phyloP scores from a whole-genome alignment of 2,888 invertebrate species.

The Polyommatus icarus region DNA sequence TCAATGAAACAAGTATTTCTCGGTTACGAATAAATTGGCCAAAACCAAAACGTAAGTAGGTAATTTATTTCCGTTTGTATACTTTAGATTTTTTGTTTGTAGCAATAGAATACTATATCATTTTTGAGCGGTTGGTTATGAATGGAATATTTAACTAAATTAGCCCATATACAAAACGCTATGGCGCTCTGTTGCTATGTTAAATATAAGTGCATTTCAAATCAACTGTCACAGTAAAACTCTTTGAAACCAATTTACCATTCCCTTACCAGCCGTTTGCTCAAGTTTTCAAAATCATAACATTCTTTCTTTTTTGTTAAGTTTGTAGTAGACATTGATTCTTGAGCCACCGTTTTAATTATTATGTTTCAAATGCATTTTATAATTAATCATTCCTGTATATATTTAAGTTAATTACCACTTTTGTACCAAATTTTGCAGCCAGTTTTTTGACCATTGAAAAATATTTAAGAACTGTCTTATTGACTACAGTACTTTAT shows the following conservation, averaged over 20 bases:
- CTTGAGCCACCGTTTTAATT: background rate
- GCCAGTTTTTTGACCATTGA: constrained; percentile 59
- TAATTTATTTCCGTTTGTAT: background rate
- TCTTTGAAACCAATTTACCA: background rate
- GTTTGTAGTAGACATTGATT: background rate
- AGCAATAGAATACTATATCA: background rate
- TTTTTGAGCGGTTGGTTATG: constrained; percentile 21
- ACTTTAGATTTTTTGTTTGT: background rate
- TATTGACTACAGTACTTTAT: background rate
- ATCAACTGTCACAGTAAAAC: constrained; percentile 22
- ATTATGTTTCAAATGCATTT: constrained; percentile 35
- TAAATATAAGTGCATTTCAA: constrained; percentile 54
- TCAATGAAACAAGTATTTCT: constrained; percentile 12
- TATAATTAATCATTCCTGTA: constrained; percentile 50
- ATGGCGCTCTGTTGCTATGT: constrained; percentile 59
- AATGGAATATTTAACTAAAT: constrained; percentile 57
- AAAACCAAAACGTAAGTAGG: background rate
- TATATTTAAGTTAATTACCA: constrained; percentile 51
- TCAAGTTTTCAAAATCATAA: constrained; percentile 6
- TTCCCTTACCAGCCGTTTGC: constrained; percentile 4
- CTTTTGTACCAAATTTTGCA: constrained; percentile 60
- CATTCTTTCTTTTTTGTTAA: background rate
- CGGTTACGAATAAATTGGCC: background rate
- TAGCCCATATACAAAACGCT: constrained; percentile 61
- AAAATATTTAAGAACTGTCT: constrained; percentile 42